Conservation (phyloP, 2,888 invertebrate genomes). For the Machimus rusticus region DNA sequence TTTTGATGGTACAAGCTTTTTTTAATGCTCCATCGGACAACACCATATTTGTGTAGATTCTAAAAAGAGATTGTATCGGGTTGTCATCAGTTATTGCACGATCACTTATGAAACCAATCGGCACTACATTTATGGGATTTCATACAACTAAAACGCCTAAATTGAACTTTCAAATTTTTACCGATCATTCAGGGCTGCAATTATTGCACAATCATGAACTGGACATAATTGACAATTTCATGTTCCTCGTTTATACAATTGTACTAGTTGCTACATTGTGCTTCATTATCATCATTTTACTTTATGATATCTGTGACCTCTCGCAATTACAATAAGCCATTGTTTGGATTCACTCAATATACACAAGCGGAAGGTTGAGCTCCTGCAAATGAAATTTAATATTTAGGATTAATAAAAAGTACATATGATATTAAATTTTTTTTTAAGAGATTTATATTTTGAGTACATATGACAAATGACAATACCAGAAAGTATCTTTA, state of each 20-base stretch:
- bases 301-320: neutral
- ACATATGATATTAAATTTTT: too few relatives aligned
- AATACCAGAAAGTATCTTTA: too few relatives aligned
- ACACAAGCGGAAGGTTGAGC: neutral
- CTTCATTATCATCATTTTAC: neutral
- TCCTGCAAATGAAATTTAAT: neutral
- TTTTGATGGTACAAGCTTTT: slow-evolving; percentile 44
- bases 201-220: slow-evolving; percentile 40
- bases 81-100: slow-evolving; percentile 42
- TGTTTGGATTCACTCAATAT: neutral
- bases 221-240: slow-evolving; percentile 41
- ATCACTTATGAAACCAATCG: slow-evolving; percentile 26
- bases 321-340: neutral
- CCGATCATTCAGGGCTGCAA: slow-evolving; percentile 36
- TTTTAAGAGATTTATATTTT: too few relatives aligned
- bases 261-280: neutral
- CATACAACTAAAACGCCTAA: neutral
- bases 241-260: neutral
- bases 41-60: slow-evolving; percentile 47
- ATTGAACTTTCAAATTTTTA: neutral
- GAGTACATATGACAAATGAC: too few relatives aligned
- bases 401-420: neutral
- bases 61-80: slow-evolving; percentile 41
- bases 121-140: neutral
- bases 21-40: slow-evolving; percentile 44